Conservation (phyloP, 2,797 vertebrate genomes). For the Selene dorsalis region DNA sequence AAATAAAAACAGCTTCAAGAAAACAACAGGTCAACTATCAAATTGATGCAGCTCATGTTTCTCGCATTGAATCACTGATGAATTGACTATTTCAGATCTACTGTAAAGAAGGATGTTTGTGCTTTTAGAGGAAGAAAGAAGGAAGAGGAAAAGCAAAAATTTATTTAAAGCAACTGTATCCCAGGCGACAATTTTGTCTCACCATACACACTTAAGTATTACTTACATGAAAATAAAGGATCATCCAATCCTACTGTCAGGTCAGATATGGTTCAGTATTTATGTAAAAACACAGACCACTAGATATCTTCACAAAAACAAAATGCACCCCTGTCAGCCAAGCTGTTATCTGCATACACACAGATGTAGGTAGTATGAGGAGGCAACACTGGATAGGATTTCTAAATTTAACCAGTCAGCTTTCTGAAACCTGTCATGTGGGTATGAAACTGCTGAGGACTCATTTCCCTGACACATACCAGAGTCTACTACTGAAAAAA, state of each 20-base stretch:
- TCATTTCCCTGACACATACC: constrained; percentile 53
- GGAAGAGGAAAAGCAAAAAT: background rate
- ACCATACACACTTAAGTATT: background rate
- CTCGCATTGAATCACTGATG: no score
- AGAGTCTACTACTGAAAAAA: background rate
- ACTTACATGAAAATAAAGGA: background rate
- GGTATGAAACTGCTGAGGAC: constrained; percentile 74
- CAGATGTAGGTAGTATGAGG: constrained; percentile 17
- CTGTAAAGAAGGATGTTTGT: no score
- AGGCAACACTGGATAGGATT: constrained; percentile 58
- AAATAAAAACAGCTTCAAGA: no score
- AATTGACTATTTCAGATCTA: no score
- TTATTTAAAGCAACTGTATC: background rate
- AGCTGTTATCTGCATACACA: constrained; percentile 31
- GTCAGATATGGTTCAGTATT: constrained; percentile 6
- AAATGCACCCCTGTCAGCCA: constrained; percentile 7
- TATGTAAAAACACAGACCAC: constrained; percentile 36
- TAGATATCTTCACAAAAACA: constrained; percentile 8
- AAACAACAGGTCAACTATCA: no score
- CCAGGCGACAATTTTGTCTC: background rate
- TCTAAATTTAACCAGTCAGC: constrained; percentile 83
- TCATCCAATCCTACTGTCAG: background rate
- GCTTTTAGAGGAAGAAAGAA: no score
- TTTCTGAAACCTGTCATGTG: constrained; percentile 70
- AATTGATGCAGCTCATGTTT: no score